A percentile compares a stretch with the other conserved stretches of the same genome.
These are phyloP conservation scores for Hemitrygon akajei DNA, from an alignment of 2,797 vertebrate genomes.

Conservation along the genomic window DNA sequence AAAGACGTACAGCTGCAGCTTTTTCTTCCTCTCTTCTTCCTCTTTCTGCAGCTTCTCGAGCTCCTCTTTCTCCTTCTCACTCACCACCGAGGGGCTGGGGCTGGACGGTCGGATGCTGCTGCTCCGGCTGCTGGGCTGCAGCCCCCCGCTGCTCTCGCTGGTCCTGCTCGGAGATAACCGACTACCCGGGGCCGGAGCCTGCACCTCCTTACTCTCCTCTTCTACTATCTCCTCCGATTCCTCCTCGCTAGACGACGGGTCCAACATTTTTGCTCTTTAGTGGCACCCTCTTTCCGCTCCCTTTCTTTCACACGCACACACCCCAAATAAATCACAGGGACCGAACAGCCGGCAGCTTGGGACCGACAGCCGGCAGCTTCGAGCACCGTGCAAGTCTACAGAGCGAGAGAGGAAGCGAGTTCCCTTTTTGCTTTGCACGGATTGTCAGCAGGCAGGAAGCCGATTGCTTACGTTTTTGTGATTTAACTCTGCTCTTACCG, in stretches of 20 bases:
- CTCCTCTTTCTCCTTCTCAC: constrained; percentile 94
- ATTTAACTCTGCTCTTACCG: constrained; percentile 74
- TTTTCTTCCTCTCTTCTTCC: constrained; percentile 89
- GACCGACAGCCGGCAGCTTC: background rate
- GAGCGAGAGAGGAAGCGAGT: background rate
- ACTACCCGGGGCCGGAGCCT: constrained; percentile 66
- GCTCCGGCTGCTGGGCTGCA: constrained; percentile 72
- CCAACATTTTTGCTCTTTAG: constrained; percentile 69
- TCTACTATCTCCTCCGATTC: constrained; percentile 84
- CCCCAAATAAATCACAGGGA: background rate
- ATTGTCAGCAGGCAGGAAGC: constrained; percentile 49
- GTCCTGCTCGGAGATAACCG: constrained; percentile 73
- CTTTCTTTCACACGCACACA: background rate
- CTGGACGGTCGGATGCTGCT: constrained; percentile 75
- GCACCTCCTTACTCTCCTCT: constrained; percentile 75
- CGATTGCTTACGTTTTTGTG: constrained; percentile 73
- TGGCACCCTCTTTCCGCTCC: constrained; percentile 30
- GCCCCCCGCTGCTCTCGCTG: constrained; percentile 68
- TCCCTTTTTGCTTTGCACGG: background rate
- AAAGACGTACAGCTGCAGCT: constrained; percentile 94
- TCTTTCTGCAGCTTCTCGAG: constrained; percentile 88
- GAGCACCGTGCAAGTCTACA: background rate
- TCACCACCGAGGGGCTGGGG: constrained; percentile 83
- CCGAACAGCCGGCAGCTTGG: background rate
- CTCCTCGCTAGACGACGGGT: constrained; percentile 93